phyloP scores from a whole-genome alignment of 2,797 vertebrate genomes.

The Oryzias sinensis region DNA sequence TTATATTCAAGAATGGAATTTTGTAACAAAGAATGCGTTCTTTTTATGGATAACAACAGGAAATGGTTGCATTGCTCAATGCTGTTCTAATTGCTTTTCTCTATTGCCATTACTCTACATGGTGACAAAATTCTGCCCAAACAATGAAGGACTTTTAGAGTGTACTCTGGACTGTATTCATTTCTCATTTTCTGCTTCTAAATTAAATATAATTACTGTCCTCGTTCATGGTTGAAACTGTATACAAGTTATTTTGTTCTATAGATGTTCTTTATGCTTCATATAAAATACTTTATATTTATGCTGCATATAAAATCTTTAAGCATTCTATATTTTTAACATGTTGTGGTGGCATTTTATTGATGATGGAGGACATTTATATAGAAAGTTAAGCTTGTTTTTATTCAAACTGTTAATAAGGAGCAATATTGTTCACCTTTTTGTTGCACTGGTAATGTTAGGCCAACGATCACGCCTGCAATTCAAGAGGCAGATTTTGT shows the following conservation, averaged over 20 bases:
- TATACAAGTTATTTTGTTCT: not conserved
- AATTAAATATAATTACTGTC: conserved; percentile 8
- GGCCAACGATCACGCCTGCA: too few species aligned
- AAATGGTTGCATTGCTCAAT: conserved; percentile 7
- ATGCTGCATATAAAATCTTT: too few species aligned
- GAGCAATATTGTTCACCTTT: too few species aligned
- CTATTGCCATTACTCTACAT: conserved; percentile 14
- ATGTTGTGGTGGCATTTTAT: too few species aligned
- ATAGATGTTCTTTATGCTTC: too few species aligned
- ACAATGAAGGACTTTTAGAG: conserved; percentile 31
- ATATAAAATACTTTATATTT: too few species aligned
- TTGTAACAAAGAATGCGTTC: conserved; percentile 20
- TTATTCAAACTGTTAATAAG: too few species aligned
- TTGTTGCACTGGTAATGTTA: too few species aligned
- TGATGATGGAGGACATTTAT: too few species aligned
- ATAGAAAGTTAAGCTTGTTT: too few species aligned
- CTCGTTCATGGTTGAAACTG: conserved; percentile 9
- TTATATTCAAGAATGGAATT: conserved; percentile 19
- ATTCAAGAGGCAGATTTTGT: too few species aligned
- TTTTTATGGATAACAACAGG: conserved; percentile 13
- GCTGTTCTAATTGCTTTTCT: conserved; percentile 31
- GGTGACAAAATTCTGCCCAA: conserved; percentile 23
- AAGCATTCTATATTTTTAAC: too few species aligned
- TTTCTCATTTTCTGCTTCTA: conserved; percentile 8
- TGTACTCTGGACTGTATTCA: conserved; percentile 28